Conservation (phyloP, 2,888 invertebrate genomes). For the Dromius quadrimaculatus region DNA sequence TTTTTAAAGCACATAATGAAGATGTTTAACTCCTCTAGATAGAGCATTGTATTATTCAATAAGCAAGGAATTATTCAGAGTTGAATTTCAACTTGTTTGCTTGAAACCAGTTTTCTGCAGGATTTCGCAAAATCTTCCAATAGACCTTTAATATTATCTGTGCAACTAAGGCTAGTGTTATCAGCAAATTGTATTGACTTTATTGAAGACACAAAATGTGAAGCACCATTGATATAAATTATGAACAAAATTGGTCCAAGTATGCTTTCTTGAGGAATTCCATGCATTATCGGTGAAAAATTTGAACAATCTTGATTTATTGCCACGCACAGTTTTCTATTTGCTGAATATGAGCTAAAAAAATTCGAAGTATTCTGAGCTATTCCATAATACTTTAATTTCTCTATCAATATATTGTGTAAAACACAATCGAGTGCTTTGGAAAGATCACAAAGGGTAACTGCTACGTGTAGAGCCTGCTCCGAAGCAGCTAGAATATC, state of each 20-base stretch:
- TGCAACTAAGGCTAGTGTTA: background rate
- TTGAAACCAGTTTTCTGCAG: no score
- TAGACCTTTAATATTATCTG: background rate
- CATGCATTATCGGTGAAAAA: background rate
- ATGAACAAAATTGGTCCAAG: conserved; percentile 8
- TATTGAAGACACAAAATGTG: background rate
- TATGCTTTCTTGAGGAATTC: background rate
- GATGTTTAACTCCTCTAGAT: no score
- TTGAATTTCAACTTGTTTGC: no score
- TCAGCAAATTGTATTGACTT: conserved; percentile 2
- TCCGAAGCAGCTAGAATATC: background rate
- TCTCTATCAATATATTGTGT: background rate
- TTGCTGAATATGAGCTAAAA: background rate
- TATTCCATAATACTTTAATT: background rate
- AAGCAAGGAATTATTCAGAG: no score
- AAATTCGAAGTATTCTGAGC: background rate
- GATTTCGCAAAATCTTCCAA: conserved; percentile 4
- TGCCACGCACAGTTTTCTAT: background rate
- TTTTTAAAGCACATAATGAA: no score
- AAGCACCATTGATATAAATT: background rate
- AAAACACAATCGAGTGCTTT: conserved; percentile 2
- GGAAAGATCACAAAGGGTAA: background rate
- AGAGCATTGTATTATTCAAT: no score
- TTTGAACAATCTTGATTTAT: background rate
- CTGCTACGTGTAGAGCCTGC: background rate